These are phyloP conservation scores for Elephantulus edwardii DNA, from an alignment of 2,113 vertebrate genomes.

Conservation along the genomic window DNA sequence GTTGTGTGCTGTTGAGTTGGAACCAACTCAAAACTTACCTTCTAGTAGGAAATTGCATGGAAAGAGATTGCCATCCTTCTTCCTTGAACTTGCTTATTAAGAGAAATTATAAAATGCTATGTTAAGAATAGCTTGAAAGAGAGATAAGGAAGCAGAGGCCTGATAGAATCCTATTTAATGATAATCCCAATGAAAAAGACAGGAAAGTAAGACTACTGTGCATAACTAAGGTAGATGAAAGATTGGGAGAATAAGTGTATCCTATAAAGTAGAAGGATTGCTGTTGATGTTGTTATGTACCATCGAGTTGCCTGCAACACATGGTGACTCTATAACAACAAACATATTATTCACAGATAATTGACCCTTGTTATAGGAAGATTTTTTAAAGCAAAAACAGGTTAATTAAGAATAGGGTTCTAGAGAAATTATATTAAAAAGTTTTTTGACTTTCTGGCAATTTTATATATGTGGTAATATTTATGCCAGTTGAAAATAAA, in stretches of 20 bases:
- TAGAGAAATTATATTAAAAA: constrained; percentile 7
- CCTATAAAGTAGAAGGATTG: background rate
- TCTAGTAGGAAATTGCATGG: too few relatives aligned
- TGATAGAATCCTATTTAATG: too few relatives aligned
- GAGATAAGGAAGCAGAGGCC: too few relatives aligned
- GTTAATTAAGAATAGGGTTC: constrained; percentile 19
- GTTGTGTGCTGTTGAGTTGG: too few relatives aligned
- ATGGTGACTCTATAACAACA: background rate
- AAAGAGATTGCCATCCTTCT: too few relatives aligned
- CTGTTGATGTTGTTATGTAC: too few relatives aligned
- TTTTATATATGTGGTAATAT: constrained; percentile 45
- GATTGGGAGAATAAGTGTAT: background rate
- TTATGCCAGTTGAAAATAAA: constrained; percentile 69
- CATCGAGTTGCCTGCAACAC: too few relatives aligned
- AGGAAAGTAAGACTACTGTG: background rate
- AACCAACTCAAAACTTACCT: too few relatives aligned
- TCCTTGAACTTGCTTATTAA: too few relatives aligned
- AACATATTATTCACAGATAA: background rate
- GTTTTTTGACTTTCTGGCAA: constrained; percentile 19
- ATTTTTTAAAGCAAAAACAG: background rate
- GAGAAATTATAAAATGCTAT: too few relatives aligned
- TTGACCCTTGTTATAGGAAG: background rate
- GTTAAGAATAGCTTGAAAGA: too few relatives aligned
- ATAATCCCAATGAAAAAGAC: background rate
- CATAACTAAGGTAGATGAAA: constrained; percentile 15